Evolutionary conservation across 2,113 vertebrate species (phyloP).

Genomic region (Coptodon bakossiorum): DNA sequence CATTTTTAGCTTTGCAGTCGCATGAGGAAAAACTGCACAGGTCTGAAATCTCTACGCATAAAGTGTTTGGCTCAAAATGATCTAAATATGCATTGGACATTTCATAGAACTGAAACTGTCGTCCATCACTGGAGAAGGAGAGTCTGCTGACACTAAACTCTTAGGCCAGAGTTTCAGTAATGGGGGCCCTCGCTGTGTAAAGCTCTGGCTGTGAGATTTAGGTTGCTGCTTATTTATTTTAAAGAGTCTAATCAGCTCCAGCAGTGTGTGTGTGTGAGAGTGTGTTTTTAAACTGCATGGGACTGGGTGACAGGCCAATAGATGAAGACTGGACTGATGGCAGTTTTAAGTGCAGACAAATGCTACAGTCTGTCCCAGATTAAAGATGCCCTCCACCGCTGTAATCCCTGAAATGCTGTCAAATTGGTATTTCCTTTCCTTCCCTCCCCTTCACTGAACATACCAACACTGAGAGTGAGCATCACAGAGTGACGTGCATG

Average conservation of each 20-base stretch:
- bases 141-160: conserved; percentile 37
- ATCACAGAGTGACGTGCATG: neutral
- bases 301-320: neutral
- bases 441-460: neutral
- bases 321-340: conserved; percentile 11
- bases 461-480: neutral
- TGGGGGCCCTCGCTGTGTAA: conserved; percentile 31
- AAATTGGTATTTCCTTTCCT: conserved; percentile 61
- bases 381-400: conserved; percentile 49
- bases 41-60: neutral
- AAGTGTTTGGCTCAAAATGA: neutral
- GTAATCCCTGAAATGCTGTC: conserved; percentile 58
- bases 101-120: neutral
- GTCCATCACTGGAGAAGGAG: neutral
- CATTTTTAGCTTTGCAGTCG: neutral
- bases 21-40: neutral
- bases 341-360: conserved; percentile 61
- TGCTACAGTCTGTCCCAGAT: conserved; percentile 61
- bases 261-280: neutral
- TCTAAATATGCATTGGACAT: neutral
- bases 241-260: conserved; percentile 52
- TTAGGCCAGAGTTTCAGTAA: conserved; percentile 25
- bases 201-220: conserved; percentile 46
- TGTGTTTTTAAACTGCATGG: neutral
- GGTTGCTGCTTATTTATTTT: conserved; percentile 41